phyloP scores from a whole-genome alignment of 2,888 invertebrate species.

The Eurytoma californica region DNA sequence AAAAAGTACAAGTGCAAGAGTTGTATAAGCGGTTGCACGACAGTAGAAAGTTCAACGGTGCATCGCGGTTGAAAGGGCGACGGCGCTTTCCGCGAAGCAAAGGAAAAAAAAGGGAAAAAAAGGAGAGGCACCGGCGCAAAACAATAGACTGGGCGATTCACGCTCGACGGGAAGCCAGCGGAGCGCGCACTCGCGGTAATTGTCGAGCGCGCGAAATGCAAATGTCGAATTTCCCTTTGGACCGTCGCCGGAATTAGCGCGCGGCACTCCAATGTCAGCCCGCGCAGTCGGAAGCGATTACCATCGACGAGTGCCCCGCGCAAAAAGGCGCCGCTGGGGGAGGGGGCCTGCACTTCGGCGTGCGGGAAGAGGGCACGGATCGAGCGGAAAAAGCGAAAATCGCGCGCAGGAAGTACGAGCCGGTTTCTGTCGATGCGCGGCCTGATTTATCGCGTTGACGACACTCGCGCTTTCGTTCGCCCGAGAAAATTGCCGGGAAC shows the following conservation, averaged over 20 bases:
- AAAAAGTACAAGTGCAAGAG: no score
- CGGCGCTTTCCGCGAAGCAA: slow-evolving; percentile 1
- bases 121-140: background rate
- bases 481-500: background rate
- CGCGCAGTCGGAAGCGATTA: slow-evolving; percentile 29
- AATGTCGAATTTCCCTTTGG: slow-evolving; percentile 30
- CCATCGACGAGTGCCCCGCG: background rate
- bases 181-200: background rate
- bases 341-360: background rate
- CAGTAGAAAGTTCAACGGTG: background rate
- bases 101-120: background rate
- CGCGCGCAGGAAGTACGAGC: slow-evolving; percentile 43
- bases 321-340: background rate
- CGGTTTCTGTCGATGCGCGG: slow-evolving; percentile 31
- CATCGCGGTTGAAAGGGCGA: background rate
- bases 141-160: slow-evolving; percentile 38
- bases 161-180: slow-evolving; percentile 1
- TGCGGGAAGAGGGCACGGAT: slow-evolving; percentile 7
- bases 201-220: slow-evolving; percentile 2
- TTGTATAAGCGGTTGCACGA: background rate
- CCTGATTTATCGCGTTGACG: slow-evolving; percentile 36
- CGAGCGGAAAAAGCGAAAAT: slow-evolving; percentile 14
- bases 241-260: background rate
- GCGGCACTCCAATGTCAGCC: slow-evolving; percentile 21
- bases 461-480: slow-evolving; percentile 23